These are phyloP conservation scores for Peromyscus aztecus DNA, from an alignment of 2,797 vertebrate species.

Conservation along the genomic window DNA sequence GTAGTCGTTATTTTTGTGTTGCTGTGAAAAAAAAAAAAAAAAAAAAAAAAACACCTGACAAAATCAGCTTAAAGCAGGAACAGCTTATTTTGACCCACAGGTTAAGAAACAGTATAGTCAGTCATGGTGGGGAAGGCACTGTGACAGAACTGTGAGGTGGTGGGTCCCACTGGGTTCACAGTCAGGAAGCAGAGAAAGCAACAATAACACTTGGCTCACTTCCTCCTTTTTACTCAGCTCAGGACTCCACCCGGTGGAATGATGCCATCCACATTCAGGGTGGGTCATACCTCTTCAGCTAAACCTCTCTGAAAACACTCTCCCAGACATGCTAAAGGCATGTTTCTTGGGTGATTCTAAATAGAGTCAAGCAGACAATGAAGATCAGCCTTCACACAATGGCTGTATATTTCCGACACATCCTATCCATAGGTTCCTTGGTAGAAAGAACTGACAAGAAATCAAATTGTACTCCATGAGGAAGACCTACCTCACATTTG, in stretches of 20 bases:
- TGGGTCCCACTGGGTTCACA: neutral
- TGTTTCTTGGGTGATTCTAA: neutral
- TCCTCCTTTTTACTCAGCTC: neutral
- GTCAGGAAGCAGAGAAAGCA: neutral
- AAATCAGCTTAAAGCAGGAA: neutral
- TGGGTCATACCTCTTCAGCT: neutral
- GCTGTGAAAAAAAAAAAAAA: neutral
- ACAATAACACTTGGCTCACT: neutral
- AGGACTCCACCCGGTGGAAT: neutral
- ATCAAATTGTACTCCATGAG: neutral
- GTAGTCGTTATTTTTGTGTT: neutral
- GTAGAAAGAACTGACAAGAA: neutral
- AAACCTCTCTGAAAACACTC: neutral
- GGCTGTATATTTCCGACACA: neutral
- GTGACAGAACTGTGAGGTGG: neutral
- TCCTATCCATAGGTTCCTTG: neutral
- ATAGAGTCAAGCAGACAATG: neutral
- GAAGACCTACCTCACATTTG: neutral
- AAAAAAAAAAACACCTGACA: neutral
- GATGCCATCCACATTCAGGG: neutral
- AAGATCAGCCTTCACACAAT: neutral
- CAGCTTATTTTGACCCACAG: neutral
- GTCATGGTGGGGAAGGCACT: fast-evolving
- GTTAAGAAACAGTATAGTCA: neutral
- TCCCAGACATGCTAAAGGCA: neutral